Evolutionary conservation across 1,140 invertebrate species (phyloP).

Genomic region (Medauroidea extradentata): DNA sequence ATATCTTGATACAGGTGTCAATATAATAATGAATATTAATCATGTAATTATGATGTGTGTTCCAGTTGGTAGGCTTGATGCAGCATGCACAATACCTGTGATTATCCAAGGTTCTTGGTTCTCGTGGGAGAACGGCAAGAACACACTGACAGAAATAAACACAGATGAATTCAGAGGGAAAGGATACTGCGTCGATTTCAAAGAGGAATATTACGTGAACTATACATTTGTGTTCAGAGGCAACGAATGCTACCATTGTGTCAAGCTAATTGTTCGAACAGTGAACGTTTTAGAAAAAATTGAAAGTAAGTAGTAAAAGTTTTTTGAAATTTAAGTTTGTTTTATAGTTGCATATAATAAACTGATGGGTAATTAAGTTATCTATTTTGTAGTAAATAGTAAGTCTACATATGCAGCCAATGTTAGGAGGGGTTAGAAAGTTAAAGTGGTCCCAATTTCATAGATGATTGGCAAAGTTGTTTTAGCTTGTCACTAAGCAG

Average conservation of each 20-base stretch:
- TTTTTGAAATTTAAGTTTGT: not conserved
- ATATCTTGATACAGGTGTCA: no score
- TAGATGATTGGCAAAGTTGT: no score
- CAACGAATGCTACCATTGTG: conserved; percentile 73
- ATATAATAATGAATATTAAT: no score
- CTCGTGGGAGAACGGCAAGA: conserved; percentile 81
- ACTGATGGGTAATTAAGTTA: no score
- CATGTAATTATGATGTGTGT: no score
- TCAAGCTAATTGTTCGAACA: conserved; percentile 78
- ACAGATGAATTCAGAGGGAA: conserved; percentile 63
- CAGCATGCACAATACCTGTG: conserved; percentile 58
- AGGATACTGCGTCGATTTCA: conserved; percentile 66
- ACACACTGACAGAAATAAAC: conserved; percentile 79
- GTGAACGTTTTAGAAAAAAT: conserved; percentile 88
- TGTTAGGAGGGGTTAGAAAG: no score
- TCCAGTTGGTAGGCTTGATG: no score
- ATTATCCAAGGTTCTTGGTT: conserved; percentile 84
- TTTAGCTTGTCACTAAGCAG: no score
- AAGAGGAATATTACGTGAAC: conserved; percentile 71
- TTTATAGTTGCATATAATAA: conserved; percentile 3
- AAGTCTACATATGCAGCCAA: no score
- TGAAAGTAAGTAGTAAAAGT: conserved; percentile 57
- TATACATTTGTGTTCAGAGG: conserved; percentile 78
- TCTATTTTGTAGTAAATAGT: no score
- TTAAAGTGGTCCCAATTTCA: no score